Evolutionary conservation across 2,888 invertebrate species (phyloP).

Genomic region (Netelia virgata): DNA sequence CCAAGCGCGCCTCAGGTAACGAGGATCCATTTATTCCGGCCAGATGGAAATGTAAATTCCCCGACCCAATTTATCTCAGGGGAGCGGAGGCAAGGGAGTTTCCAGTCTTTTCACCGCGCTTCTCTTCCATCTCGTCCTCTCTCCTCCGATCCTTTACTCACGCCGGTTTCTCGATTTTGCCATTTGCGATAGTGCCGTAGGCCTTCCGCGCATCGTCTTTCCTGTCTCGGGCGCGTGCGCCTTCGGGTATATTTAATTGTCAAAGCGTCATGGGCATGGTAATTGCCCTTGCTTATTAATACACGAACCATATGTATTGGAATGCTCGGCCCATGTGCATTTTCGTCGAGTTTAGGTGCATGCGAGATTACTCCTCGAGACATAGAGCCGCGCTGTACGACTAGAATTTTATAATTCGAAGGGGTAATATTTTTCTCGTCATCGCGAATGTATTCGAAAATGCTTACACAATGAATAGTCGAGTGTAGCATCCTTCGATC

Average conservation of each 20-base stretch:
- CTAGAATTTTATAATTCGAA: no score
- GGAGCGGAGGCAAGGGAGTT: conserved; percentile 23
- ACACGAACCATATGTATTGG: conserved; percentile 57
- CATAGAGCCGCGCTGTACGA: no score
- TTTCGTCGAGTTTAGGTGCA: not conserved
- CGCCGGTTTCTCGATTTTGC: conserved; percentile 52
- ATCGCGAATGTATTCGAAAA: no score
- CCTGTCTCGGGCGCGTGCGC: conserved; percentile 49
- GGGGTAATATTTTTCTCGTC: no score
- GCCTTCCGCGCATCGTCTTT: conserved; percentile 15
- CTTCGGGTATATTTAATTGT: conserved; percentile 77
- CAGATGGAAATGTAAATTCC: conserved; percentile 82
- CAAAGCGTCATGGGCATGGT: conserved; percentile 75
- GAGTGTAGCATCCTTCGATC: no score
- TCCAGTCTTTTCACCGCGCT: conserved; percentile 42
- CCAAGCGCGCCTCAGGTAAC: conserved; percentile 73
- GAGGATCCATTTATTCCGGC: conserved; percentile 83
- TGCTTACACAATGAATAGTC: no score
- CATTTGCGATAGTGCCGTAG: conserved; percentile 28
- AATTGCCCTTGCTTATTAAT: conserved; percentile 80
- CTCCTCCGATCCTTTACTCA: conserved; percentile 26
- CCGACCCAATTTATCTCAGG: conserved; percentile 81
- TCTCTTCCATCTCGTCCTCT: conserved; percentile 23
- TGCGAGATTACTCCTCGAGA: no score
- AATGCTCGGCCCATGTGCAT: conserved; percentile 29